phyloP scores from a whole-genome alignment of 2,888 invertebrate species.

The Platycheirus rosarum region DNA sequence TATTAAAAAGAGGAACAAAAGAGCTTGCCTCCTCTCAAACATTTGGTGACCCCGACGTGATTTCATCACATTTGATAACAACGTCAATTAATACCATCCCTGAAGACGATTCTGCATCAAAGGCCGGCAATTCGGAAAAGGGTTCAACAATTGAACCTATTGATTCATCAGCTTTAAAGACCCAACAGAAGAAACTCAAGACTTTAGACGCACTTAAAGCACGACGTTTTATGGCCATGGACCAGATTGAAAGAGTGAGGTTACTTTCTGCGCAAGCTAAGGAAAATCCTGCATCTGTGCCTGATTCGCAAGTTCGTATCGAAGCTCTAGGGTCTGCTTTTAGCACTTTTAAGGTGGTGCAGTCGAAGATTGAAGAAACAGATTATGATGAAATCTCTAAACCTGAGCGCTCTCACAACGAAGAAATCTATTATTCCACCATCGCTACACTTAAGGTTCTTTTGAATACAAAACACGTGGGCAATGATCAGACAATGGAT shows the following conservation, averaged over 20 bases:
- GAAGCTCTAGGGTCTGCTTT: constrained; percentile 12
- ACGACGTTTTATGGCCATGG: constrained; percentile 13
- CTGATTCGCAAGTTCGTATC: constrained; percentile 12
- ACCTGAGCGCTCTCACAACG: background rate
- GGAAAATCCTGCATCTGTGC: background rate
- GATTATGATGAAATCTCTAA: background rate
- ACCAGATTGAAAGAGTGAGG: constrained; percentile 4
- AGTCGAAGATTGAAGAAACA: background rate
- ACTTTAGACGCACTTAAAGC: constrained; percentile 1
- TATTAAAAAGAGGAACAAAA: no score
- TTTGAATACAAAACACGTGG: background rate
- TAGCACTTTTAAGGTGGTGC: background rate
- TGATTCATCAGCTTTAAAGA: background rate
- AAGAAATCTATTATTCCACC: constrained; percentile 1
- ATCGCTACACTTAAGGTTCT: constrained; percentile 3
- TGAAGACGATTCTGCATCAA: background rate
- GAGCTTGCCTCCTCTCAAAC: no score
- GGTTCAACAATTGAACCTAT: background rate
- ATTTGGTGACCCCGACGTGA: no score
- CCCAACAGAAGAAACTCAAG: background rate
- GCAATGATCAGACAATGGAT: background rate
- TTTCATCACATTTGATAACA: no score
- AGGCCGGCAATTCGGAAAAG: background rate
- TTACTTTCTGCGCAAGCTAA: constrained; percentile 4
- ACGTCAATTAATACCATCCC: no score